Conservation (phyloP, 2,797 vertebrate genomes). For the Lacerta agilis region DNA sequence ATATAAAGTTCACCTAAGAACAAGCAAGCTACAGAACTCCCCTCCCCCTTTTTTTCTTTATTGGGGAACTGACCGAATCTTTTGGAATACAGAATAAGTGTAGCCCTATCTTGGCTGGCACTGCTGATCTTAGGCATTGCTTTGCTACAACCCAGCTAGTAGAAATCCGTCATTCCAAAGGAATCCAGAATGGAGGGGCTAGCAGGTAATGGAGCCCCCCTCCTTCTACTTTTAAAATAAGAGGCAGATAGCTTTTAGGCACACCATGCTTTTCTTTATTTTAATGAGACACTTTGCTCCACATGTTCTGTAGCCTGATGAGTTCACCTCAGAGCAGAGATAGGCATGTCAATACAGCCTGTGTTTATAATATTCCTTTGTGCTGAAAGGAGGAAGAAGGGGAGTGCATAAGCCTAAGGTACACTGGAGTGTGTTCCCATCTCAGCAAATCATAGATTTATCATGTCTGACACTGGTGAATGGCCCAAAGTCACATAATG, state of each 20-base stretch:
- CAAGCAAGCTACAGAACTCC: background rate
- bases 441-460: background rate
- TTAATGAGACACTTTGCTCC: background rate
- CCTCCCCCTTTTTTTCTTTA: background rate
- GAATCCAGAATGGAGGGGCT: background rate
- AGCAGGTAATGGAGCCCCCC: background rate
- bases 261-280: background rate
- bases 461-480: background rate
- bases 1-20: background rate
- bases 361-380: background rate
- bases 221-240: background rate
- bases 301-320: background rate
- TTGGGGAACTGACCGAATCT: constrained; percentile 15
- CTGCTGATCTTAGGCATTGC: background rate
- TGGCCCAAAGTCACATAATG: background rate
- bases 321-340: background rate
- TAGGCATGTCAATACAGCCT: background rate
- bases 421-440: background rate
- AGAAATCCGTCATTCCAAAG: background rate
- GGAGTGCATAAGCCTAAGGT: background rate
- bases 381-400: background rate
- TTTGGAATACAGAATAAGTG: background rate
- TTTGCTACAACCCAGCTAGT: background rate
- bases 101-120: background rate
- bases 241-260: background rate